Base-by-base conservation (phyloP, 2,797 vertebrate genomes). In the Scomberomorus guttatus region DNA sequence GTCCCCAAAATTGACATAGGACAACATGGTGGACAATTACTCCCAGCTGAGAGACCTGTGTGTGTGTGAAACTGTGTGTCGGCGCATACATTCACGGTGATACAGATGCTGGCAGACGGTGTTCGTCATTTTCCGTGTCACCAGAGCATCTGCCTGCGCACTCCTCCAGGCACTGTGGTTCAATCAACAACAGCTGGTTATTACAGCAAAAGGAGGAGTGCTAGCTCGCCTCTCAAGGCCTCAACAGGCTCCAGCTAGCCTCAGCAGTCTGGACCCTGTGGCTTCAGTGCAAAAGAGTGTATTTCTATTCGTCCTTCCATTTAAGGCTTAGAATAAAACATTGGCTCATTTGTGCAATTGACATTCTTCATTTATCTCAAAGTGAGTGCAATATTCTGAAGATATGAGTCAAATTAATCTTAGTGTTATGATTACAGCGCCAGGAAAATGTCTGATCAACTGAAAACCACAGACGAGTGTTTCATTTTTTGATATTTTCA, bases 91-190 rank as follows among this genome's bases (percentile, higher is more conserved):
- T 32, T 46, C 27, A 61, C 64, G 0, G 56, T 10, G 63, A 75
- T 85, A 34, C 81, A 88, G 84, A 93, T 90, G 87, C 78, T 86
- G 73, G 77, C 86, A 85, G 89, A 90, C 79, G 73, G 75, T 52
- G 71, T 88, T 92, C 80, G 51, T 91, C 89, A 84, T 83, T 92
- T 80, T 86, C 68, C 24, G 39, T 90, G 91, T 90, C 90, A 90
- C 85, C 34, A 50, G 67, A 87, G 89, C 92, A 94, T 92, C 92
- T 94, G 93, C 74, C 87, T 48, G 66, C 7, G 0, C 81, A 24
- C 60, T 88, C 77, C 81, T 87, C 44, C 37, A 75, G 81, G 87
- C 67, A 3, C 77, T n/a, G 74, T n/a, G 44, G 54, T 79, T 86
- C 82, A 82, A 79, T 87, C 82, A 86, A 85, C 89, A 84, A 61